These are phyloP conservation scores for Drosophila pandora DNA, from an alignment of 1,140 invertebrate species.

Conservation along the genomic window DNA sequence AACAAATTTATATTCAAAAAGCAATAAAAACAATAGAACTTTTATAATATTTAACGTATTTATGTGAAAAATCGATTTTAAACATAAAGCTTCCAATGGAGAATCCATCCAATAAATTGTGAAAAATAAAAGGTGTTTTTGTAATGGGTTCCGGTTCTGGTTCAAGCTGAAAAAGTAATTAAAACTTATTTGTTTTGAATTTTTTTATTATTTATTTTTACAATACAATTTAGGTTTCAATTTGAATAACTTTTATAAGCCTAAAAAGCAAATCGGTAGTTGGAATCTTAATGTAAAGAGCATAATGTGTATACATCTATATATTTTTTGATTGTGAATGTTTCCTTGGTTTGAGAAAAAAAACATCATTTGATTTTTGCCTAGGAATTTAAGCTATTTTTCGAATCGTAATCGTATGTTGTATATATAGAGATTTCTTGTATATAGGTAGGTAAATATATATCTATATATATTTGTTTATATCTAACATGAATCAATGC, in stretches of 20 bases:
- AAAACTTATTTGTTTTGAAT: background rate
- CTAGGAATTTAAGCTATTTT: conserved; percentile 43
- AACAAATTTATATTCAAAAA: conserved; percentile 60
- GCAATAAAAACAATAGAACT: conserved; percentile 59
- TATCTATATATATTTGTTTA: conserved; percentile 56
- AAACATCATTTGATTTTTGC: conserved; percentile 46
- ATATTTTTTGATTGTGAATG: conserved; percentile 20
- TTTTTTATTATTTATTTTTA: conserved; percentile 12
- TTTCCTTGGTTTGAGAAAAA: conserved; percentile 35
- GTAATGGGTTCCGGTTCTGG: no score
- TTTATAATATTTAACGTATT: conserved; percentile 20
- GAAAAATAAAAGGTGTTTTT: background rate
- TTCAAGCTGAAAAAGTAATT: background rate
- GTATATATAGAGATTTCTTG: conserved; percentile 46
- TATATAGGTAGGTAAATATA: conserved; percentile 17
- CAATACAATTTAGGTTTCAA: conserved; percentile 12
- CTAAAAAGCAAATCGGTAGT: conserved; percentile 46
- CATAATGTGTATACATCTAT: conserved; percentile 49
- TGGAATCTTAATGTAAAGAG: conserved; percentile 48
- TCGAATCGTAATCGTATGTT: conserved; percentile 46
- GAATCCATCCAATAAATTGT: background rate
- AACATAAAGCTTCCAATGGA: background rate
- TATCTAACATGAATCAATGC: conserved; percentile 61
- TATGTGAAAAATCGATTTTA: background rate
- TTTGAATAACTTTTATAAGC: conserved; percentile 35